Percentiles rank a stretch among this genome's conserved stretches.
Conservation (phyloP, 2,113 vertebrate genomes). For the Aptenodytes patagonicus region DNA sequence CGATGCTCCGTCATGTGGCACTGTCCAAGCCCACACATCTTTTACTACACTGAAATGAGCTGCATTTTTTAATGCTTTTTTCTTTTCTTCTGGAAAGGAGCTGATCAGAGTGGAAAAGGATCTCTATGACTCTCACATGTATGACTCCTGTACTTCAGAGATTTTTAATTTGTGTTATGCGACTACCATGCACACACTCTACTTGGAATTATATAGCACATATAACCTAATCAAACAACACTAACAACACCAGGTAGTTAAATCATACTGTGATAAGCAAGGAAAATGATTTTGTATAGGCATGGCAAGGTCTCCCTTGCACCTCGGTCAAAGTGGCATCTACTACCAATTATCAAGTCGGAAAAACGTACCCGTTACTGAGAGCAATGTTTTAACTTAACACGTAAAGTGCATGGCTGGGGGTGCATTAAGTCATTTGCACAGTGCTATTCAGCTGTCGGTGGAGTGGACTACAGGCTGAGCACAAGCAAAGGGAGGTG, state of each 20-base stretch:
- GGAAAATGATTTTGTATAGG: background rate
- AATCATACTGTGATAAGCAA: conserved; percentile 11
- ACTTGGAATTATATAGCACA: conserved; percentile 17
- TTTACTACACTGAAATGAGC: background rate
- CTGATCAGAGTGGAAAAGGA: conserved; percentile 17
- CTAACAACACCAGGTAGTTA: background rate
- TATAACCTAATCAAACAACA: conserved; percentile 1
- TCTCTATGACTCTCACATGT: background rate
- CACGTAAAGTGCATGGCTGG: background rate
- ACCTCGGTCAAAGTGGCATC: background rate
- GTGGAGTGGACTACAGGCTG: background rate
- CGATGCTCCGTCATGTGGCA: background rate
- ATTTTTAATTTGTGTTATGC: conserved; percentile 16
- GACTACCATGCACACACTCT: background rate
- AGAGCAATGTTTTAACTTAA: background rate
- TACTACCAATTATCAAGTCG: background rate
- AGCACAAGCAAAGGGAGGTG: background rate
- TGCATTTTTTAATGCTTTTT: background rate
- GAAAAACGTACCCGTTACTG: background rate
- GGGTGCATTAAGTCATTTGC: background rate
- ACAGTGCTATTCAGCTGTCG: background rate
- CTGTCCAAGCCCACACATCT: conserved; percentile 25
- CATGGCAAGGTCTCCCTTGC: background rate
- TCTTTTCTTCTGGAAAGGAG: conserved; percentile 8
- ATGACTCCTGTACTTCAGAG: background rate